Base-by-base conservation (phyloP, 1,140 invertebrate genomes). In the Zaprionus nigranus region DNA sequence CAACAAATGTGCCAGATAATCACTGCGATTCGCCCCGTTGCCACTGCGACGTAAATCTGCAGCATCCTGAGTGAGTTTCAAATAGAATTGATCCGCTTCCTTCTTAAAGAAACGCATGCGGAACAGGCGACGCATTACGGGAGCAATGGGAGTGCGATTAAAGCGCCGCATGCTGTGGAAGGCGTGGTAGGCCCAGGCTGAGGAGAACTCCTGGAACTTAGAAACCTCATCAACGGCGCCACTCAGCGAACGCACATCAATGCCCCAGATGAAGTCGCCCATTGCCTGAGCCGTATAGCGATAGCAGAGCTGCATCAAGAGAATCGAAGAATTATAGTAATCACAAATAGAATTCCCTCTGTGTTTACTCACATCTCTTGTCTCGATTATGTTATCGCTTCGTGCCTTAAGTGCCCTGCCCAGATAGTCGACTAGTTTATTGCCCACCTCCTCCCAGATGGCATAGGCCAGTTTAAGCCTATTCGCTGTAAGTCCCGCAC, bases 401-500 rank as follows among this genome's bases (percentile, higher is more conserved):
- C 69, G 38, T 43, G 77, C 51, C 24, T 53, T 22, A 0, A 75
- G 49, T 1, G 38, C 53, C 26, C 61, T 28, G 3, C 69, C 57
- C 0, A 90, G 66, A 28, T 82, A 90, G 7, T 79, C 64, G 7
- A 90, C 2, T 1, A 90, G 43, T 34, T 58, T 77, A 0, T 67
- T 26, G 0, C 85, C 79, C 24, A 63, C 77, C 11, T 90, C 71
- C 63, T 85, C 75, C 85, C 85, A 90, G 38, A 90, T 90, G 28
- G 70, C 66, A 34, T 63, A 85, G 51, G 67, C 86, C 34, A 73
- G 24, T 22, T 78, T 90, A 7, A 93, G 86, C 30, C 75, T 87
- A 62, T 91, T 91, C 2, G 92, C 82, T 1, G 94, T 95, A 34
- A 95, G 93, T 5, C 94, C 94, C 5, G 93, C 93, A 17, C 93